Base-by-base conservation (phyloP, 2,113 vertebrate genomes). In the Alexandromys fortis region DNA sequence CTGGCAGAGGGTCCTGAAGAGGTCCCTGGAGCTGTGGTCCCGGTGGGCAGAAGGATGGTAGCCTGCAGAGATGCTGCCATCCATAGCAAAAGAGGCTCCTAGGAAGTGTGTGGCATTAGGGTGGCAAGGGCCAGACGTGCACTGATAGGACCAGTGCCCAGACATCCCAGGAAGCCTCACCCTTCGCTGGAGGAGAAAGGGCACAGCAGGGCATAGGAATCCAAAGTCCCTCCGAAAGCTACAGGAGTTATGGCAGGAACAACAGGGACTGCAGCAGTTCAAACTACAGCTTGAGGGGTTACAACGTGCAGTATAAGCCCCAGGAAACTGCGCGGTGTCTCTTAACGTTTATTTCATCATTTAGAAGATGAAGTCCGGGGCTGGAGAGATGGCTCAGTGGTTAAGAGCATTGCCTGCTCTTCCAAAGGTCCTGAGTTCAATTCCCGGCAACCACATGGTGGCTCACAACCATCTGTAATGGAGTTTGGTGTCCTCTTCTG, bases 1-100 rank as follows among this genome's bases (percentile, higher is more conserved):
- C 9, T 21, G 30, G 24, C 5, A 65, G 45, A 86, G 16, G 65
- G 12, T 30, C 49, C 26, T 21, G 4, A 28, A 92, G 42, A 85
- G 3, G 30, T 9, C 7, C 4, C 5, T 35, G 45, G 77, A 42
- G 45, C 22, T 35, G 10, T 17, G 1, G 6, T 3, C 1, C 1
- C 9, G 1, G 38, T 16, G 9, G 55, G 45, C 67, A 11, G 22
- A 75, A 63, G 3, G 42, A 6, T 83, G n/a, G 73, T 26, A 38
- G 45, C 42, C 55, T 52, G 33, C 63, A 67, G 33, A 42, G 38
- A 12, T 4, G 55, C 28, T 35, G 55, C 28, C 72, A 33, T 70
- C 22, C 8, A 2, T 28, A 61, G 77, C 24, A 81, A 92, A 96
- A 28, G 47, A 68, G 33, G 49, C 35, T 55, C 63, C 1, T 30